Base-by-base conservation (phyloP, 1,140 invertebrate genomes). In the Zaprionus ghesquierei region DNA sequence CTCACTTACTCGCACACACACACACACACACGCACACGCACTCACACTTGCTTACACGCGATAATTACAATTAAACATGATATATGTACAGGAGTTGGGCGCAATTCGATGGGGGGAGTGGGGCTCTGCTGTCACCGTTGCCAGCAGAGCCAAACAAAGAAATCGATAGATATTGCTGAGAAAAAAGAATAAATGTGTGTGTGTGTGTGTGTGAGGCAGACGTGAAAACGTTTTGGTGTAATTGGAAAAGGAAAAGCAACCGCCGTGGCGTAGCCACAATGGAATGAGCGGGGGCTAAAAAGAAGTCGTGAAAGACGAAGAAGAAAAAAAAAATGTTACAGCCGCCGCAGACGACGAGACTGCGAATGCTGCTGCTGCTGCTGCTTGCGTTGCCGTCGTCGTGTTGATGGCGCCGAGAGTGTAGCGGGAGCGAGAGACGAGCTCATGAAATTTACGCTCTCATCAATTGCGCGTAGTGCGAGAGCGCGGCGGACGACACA, bases 61-160 rank as follows among this genome's bases (percentile, higher is more conserved):
- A 76, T 87, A 87, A 87, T 87, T 87, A 87, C 82, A 87, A 87
- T 89, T 87, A 82, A 87, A 79, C 80, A 75, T 81, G 69, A 80
- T 72, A 77, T 60, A 77, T 61, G 61, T 58, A 55, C 41, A 33
- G 22, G 53, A 27, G 18, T 44, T 20, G 38, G 38, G 51, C 49
- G 60, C 38, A 38, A 58, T 53, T 65, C 61, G 22, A 12, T 9
- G 12, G 31, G 12, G 44, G 22, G 49, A 12, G n/a, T 18, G 46
- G 44, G 41, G 22, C n/a, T n/a, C n/a, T 22, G 29, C 56, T 69
- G 65, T 69, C 69, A 63, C 51, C 55, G 46, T 29, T 68, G 55
- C 69, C 69, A 33, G 31, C 49, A 51, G 70, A 78, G 70, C 64
- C 54, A 81, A 82, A 87, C 79, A 89, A 87, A 89, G 82, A 89